Evolutionary conservation across 2,888 invertebrate species (phyloP).

Genomic region (Andrena dorsata): DNA sequence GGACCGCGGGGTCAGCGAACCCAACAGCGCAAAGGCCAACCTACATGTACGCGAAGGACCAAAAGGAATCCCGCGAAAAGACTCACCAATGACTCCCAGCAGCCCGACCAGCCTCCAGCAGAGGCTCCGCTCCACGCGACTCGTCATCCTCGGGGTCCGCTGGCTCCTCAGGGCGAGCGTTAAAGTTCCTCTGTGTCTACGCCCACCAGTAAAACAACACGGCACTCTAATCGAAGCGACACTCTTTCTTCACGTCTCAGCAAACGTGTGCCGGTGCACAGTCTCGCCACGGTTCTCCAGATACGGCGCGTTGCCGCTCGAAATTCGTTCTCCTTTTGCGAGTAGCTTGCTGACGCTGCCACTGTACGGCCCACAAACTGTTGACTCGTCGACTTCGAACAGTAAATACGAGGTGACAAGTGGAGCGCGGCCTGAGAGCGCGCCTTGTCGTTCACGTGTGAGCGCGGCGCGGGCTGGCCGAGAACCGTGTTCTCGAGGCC

Average conservation of each 20-base stretch:
- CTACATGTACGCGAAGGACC: neutral
- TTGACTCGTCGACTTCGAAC: neutral
- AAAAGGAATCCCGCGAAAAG: neutral
- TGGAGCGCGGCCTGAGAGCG: neutral
- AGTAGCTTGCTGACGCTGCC: neutral
- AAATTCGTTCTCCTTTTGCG: neutral
- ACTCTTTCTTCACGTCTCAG: neutral
- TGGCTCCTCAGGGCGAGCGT: neutral
- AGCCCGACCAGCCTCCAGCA: constrained; percentile 52
- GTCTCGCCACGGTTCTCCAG: neutral
- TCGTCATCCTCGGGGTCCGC: neutral
- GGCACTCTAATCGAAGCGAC: neutral
- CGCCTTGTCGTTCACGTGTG: constrained; percentile 20
- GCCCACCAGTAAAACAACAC: constrained; percentile 14
- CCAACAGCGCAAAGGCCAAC: neutral
- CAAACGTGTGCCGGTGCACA: neutral
- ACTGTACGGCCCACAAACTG: neutral
- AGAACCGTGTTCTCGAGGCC: neutral
- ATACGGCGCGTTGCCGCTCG: neutral
- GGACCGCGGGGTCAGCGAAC: constrained; percentile 17
- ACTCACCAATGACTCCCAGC: constrained; percentile 64
- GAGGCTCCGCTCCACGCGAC: constrained; percentile 16
- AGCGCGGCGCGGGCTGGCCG: neutral
- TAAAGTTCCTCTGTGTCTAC: constrained; percentile 11
- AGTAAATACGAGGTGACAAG: neutral